phyloP scores from a whole-genome alignment of 2,797 vertebrate species.

The Lagodon rhomboides region DNA sequence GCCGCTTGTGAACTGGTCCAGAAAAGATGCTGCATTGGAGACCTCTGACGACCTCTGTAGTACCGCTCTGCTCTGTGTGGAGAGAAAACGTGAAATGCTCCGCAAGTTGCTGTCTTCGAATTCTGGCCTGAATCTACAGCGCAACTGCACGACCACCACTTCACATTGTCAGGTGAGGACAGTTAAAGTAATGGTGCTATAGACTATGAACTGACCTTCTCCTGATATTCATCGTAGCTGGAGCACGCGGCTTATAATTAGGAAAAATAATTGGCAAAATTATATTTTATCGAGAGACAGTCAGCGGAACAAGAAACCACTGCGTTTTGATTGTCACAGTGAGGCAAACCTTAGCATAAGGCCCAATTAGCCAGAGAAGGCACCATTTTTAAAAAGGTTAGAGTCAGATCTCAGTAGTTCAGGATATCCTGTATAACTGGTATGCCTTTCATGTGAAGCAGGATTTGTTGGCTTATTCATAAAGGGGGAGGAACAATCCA shows the following conservation, averaged over 20 bases:
- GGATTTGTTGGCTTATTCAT: constrained; percentile 15
- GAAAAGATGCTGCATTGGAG: not conserved
- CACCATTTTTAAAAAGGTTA: not conserved
- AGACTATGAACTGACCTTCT: not conserved
- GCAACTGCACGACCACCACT: not conserved
- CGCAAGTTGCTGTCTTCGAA: not conserved
- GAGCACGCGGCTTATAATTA: not conserved
- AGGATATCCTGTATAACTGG: not conserved
- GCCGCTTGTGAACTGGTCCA: not conserved
- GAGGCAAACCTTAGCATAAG: not conserved
- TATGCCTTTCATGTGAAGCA: not conserved
- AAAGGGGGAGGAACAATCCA: not conserved
- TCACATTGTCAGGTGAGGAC: not conserved
- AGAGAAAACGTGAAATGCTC: constrained; percentile 6
- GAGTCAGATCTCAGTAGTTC: constrained; percentile 1
- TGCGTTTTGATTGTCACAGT: not conserved
- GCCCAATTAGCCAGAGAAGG: not conserved
- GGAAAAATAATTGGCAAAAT: not conserved
- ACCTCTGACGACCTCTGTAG: constrained; percentile 6
- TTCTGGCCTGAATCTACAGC: not conserved
- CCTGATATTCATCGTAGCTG: not conserved
- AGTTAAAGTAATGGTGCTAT: not conserved
- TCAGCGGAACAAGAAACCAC: not conserved
- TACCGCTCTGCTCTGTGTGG: not conserved
- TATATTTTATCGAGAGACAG: not conserved